Base-by-base conservation (phyloP, 2,797 vertebrate species). In the Anguilla anguilla region DNA sequence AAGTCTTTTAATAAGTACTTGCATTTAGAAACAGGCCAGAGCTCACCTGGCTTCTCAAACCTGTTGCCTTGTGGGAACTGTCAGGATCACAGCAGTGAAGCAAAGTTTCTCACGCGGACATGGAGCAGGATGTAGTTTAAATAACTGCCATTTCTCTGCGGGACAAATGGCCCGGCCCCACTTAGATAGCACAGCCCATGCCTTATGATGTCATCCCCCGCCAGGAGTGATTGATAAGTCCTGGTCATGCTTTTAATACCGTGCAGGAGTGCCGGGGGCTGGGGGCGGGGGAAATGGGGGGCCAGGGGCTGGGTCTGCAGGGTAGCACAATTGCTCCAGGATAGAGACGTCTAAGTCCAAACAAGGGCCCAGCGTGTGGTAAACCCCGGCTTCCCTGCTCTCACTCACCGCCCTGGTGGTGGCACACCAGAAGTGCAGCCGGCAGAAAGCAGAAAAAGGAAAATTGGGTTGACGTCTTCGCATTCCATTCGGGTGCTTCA, bases 141-240 rank as follows among this genome's bases (percentile, higher is more conserved):
- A 93, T 90, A 90, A 92, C 81, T 87, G 88, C 90, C 92, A 96
- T 95, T 96, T 95, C 95, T 97, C 95, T 96, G 92, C 89, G 89
- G 85, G 88, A 87, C 91, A 93, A 94, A 15, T 90, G 92, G 92
- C 92, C 91, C 87, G 91, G 95, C 93, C 91, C 91, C 90, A 92
- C 93, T 96, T 93, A 96, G 93, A 96, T 95, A 95, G 93, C 88
- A 85, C 92, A 94, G 94, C 94, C 95, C 96, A 95, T 95, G 92
- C 91, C 87, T 93, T 90, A 93, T 96, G 95, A 96, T 96, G 95
- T 96, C 95, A 96, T 94, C 91, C 94, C 91, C 92, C 88, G 93
- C 91, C 90, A 91, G 90, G 92, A 92, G 91, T 95, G 95, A 96
- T 95, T 94, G 93, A 96, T 96, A 93, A 92, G 79, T 93, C 94